Evolutionary conservation across 2,113 vertebrate genomes (phyloP), one percentile per base, ranked within the genome.

Genomic region (Cottus gobio): DNA sequence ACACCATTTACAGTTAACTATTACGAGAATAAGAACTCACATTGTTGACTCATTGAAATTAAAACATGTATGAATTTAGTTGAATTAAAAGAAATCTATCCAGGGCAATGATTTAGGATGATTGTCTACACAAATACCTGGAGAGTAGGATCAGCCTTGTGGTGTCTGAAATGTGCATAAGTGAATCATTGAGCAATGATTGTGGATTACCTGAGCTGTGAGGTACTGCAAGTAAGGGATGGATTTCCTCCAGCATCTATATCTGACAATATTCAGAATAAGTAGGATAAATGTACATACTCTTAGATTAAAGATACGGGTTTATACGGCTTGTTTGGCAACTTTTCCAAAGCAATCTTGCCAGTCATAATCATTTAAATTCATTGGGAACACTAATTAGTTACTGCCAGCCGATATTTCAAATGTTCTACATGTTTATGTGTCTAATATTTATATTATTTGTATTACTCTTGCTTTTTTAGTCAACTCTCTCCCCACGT

Each of bases 201-300:
- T 62, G n/a, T 79, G 52, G 31, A 52, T 64, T 26, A 56, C 3
- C 34, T 79, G 50, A 30, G 15, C 28, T 57, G 39, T 72, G 69
- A 56, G 26, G n/a, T 57, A 71, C 28, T 31, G 22, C 34, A 42
- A 61, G 24, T 4, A 36, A 22, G 26, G 5, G 50, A 37, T 44
- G n/a, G 60, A 36, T 48, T 61, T 20, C n/a, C 56, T 61, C 57
- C 11, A 62, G 4, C 18, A 13, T 52, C 24, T n/a, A 18, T 39
- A 77, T 50, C 15, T 60, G 22, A 31, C 34, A 62, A 18, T 52
- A 68, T 50, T 57, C 20, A 24, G 7, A 15, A 13, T 18, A 60
- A 44, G 54, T 16, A 28, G 22, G n/a, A 13, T 10, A 13, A 42
- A n/a, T 30, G 10, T 37, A 28, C 12, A 36, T 18, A 9, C 26